These are phyloP conservation scores for Lycia hirtaria DNA, from an alignment of 2,888 invertebrate species.

Conservation along the genomic window DNA sequence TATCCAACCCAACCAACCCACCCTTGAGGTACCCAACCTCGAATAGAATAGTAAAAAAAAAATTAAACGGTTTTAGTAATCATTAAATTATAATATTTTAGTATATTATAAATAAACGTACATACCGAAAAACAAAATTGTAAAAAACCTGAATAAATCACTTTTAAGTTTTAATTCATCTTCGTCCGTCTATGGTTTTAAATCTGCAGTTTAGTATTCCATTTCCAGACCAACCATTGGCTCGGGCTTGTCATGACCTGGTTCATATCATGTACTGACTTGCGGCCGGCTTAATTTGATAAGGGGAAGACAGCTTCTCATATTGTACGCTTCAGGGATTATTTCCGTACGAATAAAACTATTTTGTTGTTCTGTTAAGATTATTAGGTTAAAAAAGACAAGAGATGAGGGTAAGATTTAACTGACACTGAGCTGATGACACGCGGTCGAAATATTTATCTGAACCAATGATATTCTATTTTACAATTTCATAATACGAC, in stretches of 20 bases:
- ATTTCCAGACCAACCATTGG: background rate
- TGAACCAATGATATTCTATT: background rate
- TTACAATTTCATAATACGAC: too few species aligned
- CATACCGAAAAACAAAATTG: too few species aligned
- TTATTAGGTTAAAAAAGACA: background rate
- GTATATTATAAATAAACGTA: too few species aligned
- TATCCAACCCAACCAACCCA: too few species aligned
- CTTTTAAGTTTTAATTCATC: background rate
- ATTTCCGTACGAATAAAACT: background rate
- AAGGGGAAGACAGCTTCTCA: slow-evolving; percentile 15
- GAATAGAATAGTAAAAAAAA: too few species aligned
- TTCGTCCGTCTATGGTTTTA: background rate
- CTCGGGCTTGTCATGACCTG: slow-evolving; percentile 33
- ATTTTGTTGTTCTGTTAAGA: background rate
- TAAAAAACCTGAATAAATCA: too few species aligned
- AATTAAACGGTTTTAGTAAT: too few species aligned
- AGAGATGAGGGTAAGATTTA: background rate
- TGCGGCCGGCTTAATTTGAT: slow-evolving; percentile 22
- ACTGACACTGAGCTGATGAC: too few species aligned
- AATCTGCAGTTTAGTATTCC: background rate
- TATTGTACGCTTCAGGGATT: slow-evolving; percentile 2
- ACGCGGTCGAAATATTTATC: too few species aligned
- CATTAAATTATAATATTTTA: too few species aligned
- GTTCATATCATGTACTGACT: slow-evolving; percentile 42
- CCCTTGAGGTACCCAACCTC: too few species aligned